Evolutionary conservation across 1,140 invertebrate species (phyloP), one percentile per base, ranked within the genome.

Genomic region (Drosophila insularis): DNA sequence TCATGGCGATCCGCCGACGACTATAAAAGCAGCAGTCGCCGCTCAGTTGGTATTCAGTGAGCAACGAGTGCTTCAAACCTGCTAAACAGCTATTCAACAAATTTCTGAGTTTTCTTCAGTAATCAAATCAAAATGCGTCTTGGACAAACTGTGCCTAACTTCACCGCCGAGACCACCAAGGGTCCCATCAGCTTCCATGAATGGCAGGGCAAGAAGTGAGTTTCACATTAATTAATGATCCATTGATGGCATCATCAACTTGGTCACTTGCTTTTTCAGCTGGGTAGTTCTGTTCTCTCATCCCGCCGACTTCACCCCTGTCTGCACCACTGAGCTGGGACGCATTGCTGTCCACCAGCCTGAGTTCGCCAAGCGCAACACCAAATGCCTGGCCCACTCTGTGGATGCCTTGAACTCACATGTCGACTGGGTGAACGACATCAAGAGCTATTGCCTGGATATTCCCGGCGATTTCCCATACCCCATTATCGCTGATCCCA

Each of bases 291-390:
- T 98, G 2, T 98, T 98, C 90, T 98, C 97, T 3, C 97, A 98
- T 92, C 97, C 97, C 1, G 95, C 96, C 19, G 97, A 98, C 91
- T 98, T 96, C 91, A 98, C 97, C 0, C 97, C 97, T 10, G 97
- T 98, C 0, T 98, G 97, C 87, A 98, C 97, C 4, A 98, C 97
- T 0, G 97, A 98, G 92, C 91, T 98, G 66, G 97, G 96, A 8
- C 92, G 95, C 50, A 94, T 97, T 56, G 95, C 96, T 3, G 94
- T 96, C 37, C 93, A 97, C 71, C 90, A 93, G 5, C 94, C 94
- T 0, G 94, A 97, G 81, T 98, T 98, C 89, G 89, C 94, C 19
- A 96, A 96, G 78, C 92, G 97, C 23, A 95, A 95, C 75, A 95
- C 96, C 0, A 98, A 98, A 92, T 86, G 98, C 4, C 93, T 98